These are phyloP conservation scores for Pherbina coryleti DNA, from an alignment of 2,888 invertebrate genomes.

Conservation along the genomic window DNA sequence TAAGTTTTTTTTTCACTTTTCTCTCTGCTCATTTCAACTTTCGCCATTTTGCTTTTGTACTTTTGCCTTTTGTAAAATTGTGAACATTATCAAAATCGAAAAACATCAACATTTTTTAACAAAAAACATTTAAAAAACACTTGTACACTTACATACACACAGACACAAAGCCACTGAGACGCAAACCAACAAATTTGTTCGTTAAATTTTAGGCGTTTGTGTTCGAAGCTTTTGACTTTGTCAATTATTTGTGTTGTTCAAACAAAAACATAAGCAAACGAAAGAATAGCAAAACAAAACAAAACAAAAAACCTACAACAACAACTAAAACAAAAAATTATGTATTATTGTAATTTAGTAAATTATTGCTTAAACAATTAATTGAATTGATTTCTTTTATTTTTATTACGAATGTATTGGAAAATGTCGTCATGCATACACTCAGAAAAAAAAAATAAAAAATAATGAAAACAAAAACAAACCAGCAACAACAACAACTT, in stretches of 20 bases:
- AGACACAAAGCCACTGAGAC: not conserved
- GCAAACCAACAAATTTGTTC: not conserved
- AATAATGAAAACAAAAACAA: not conserved
- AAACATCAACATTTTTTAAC: not conserved
- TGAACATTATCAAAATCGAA: not conserved
- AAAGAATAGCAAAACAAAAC: not conserved
- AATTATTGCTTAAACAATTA: slow-evolving; percentile 23
- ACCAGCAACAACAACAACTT: slow-evolving; percentile 37
- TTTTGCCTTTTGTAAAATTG: slow-evolving; percentile 9
- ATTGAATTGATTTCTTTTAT: slow-evolving; percentile 2
- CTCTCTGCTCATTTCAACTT: not conserved
- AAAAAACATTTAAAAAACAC: not conserved
- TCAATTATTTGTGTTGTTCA: slow-evolving; percentile 25
- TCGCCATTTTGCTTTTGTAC: not conserved
- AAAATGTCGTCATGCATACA: slow-evolving; percentile 23
- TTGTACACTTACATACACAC: not conserved
- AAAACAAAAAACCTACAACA: not conserved
- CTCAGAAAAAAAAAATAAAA: not conserved
- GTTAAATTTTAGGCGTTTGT: not conserved
- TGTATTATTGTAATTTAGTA: slow-evolving; percentile 27
- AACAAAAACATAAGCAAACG: slow-evolving; percentile 12
- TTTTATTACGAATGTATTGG: slow-evolving; percentile 10
- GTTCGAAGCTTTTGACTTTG: not conserved
- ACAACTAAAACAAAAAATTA: slow-evolving; percentile 6
- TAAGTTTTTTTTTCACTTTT: no score